Evolutionary conservation across 2,113 vertebrate species (phyloP).

Genomic region (Channa argus): DNA sequence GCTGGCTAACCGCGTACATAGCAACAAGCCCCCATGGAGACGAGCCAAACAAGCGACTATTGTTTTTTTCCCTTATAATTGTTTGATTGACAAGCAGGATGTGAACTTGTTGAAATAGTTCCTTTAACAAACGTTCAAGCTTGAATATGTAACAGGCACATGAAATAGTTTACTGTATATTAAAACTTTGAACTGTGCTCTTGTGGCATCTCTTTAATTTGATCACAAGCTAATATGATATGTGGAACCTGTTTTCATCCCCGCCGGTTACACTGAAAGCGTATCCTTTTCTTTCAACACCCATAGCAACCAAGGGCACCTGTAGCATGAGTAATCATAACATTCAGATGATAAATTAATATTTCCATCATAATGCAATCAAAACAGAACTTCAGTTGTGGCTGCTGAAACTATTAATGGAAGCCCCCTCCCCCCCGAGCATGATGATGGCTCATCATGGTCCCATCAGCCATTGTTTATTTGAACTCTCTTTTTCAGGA

Average conservation of each 20-base stretch:
- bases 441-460: slow-evolving; percentile 57
- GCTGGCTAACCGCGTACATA: slow-evolving; percentile 58
- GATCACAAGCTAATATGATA: not conserved
- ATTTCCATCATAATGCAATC: slow-evolving; percentile 52
- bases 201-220: not conserved
- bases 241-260: not conserved
- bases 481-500: slow-evolving; percentile 52
- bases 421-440: slow-evolving; percentile 24
- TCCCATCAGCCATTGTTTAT: slow-evolving; percentile 71
- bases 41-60: slow-evolving; percentile 51
- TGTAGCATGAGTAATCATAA: slow-evolving; percentile 25
- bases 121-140: not conserved
- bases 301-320: not conserved
- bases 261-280: not conserved
- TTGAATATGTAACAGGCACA: not conserved
- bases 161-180: too few species aligned
- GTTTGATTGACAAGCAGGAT: slow-evolving; percentile 53
- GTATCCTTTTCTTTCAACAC: slow-evolving; percentile 10
- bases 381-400: slow-evolving; percentile 39
- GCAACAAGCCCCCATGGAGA: slow-evolving; percentile 65
- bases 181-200: not conserved
- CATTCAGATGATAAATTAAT: slow-evolving; percentile 40
- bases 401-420: slow-evolving; percentile 38
- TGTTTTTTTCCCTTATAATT: slow-evolving; percentile 21
- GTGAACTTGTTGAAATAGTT: slow-evolving; percentile 13